These are phyloP conservation scores for Pseudonaja textilis DNA, from an alignment of 2,113 vertebrate species.

Conservation along the genomic window DNA sequence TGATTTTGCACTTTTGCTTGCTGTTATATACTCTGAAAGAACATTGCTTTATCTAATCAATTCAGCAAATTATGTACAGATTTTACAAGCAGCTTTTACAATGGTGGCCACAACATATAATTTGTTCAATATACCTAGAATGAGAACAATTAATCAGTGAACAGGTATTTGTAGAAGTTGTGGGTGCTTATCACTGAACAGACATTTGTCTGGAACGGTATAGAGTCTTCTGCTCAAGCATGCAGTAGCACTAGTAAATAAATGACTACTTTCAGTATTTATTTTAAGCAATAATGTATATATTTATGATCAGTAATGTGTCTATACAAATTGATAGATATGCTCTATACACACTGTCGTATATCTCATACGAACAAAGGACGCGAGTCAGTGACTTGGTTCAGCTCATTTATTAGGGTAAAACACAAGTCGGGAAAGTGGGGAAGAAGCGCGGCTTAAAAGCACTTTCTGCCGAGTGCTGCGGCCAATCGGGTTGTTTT, in stretches of 20 bases:
- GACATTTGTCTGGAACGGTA: background rate
- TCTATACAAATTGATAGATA: background rate
- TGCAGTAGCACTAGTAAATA: background rate
- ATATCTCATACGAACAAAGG: too few species aligned
- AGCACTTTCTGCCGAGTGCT: too few species aligned
- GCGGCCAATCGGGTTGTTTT: too few species aligned
- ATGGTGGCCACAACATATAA: background rate
- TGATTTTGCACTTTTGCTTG: background rate
- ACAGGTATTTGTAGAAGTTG: background rate
- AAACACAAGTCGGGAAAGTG: too few species aligned
- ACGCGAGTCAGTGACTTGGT: too few species aligned
- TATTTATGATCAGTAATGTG: background rate
- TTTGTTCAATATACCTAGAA: background rate
- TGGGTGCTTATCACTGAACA: background rate
- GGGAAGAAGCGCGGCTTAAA: too few species aligned
- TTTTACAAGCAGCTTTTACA: background rate
- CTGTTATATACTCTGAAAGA: background rate
- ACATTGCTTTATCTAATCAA: background rate
- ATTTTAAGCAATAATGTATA: background rate
- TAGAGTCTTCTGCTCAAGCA: background rate
- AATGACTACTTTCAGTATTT: background rate
- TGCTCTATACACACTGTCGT: background rate
- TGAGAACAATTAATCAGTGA: background rate
- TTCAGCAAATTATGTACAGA: background rate
- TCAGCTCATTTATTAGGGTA: too few species aligned